Conservation (phyloP, 2,113 vertebrate genomes). For the Mesitornis unicolor region DNA sequence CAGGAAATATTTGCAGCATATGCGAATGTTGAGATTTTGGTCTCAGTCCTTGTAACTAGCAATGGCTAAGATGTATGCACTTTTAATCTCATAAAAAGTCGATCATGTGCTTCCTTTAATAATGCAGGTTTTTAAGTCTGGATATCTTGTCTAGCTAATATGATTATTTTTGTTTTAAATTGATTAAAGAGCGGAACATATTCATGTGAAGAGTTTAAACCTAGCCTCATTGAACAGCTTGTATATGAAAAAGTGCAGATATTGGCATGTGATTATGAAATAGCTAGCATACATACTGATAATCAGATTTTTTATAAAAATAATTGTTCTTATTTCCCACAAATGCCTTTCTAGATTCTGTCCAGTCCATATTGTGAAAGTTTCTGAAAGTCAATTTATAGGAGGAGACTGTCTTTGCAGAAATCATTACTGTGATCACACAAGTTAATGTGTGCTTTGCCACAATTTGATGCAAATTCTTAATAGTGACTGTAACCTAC, state of each 20-base stretch:
- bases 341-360: not conserved
- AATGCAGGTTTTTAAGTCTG: not conserved
- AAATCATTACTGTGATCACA: fast-evolving
- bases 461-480: not conserved
- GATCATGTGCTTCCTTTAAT: not conserved
- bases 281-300: not conserved
- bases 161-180: not conserved
- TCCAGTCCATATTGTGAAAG: not conserved
- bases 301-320: not conserved
- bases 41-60: not conserved
- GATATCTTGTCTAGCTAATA: not conserved
- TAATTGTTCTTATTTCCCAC: not conserved
- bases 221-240: not conserved
- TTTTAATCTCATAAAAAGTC: not conserved
- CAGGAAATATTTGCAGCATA: not conserved
- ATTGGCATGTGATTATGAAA: not conserved
- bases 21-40: not conserved
- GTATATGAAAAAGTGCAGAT: not conserved
- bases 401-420: not conserved
- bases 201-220: not conserved
- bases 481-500: not conserved
- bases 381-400: not conserved
- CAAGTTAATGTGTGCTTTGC: not conserved
- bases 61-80: not conserved
- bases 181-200: not conserved